Evolutionary conservation across 2,888 invertebrate genomes (phyloP), one percentile per base, ranked within the genome.

Genomic region (Machimus rusticus): DNA sequence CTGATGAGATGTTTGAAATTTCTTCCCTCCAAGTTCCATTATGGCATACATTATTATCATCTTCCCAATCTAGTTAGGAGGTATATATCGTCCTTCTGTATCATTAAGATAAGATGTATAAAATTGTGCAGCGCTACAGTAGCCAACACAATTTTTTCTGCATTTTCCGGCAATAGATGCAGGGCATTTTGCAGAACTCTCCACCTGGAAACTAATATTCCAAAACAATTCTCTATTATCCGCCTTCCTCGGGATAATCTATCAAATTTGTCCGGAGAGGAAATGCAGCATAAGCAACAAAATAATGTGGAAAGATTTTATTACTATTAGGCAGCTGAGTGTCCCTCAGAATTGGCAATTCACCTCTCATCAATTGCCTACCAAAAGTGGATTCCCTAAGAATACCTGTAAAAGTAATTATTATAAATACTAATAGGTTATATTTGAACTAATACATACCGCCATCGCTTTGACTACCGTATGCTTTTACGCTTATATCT

Each of bases 81-180:
- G 74, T 23, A 37, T 23, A 74, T 74, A 85, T 74, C 5, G 2
- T 6, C 66, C 28, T 28, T 37, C 19, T 43, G 85, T n/a, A 8
- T 16, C 34, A 12, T 19, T n/a, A n/a, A n/a, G n/a, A n/a, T 74
- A 1, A 28, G 23, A 12, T 9, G 2, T 8, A 89, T 76, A 79
- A 86, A 89, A 39, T 89, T 89, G 85, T 89, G 89, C n/a, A 89
- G 74, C 14, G 55, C 86, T 14, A 89, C 82, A 76, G 88, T 88
- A 16, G 88, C 88, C 28, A 89, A 43, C 23, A 88, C 86, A 5
- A 89, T 66, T 5, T 77, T 88, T 76, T 89, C 89, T 16, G 88
- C 88, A 85, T 66, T 88, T 79, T 89, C 86, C n/a, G 89, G 89
- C 1, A 79, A 76, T 77, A 88, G 86, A 51, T 89, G 86, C 16